Conservation (phyloP, 2,888 invertebrate genomes). For the Galerucella calmariensis region DNA sequence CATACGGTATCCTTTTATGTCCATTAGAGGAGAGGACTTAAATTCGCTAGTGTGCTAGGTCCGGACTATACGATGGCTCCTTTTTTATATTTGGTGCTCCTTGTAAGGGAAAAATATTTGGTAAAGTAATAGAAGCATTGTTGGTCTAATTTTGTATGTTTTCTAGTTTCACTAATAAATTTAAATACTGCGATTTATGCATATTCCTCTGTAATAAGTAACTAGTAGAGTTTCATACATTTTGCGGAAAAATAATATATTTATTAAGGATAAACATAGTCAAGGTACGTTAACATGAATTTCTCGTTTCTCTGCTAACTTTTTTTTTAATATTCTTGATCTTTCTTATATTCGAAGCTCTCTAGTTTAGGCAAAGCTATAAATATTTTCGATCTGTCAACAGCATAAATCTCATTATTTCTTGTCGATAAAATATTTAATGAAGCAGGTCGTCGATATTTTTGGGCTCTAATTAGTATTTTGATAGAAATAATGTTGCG, state of each 20-base stretch:
- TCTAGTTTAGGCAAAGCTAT: slow-evolving; percentile 43
- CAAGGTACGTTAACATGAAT: slow-evolving; percentile 43
- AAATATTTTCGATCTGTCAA: slow-evolving; percentile 30
- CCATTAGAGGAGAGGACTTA: too few species aligned
- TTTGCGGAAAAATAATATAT: slow-evolving; percentile 22
- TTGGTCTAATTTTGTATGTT: background rate
- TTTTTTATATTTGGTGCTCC: too few species aligned
- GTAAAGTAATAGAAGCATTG: too few species aligned
- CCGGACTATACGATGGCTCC: too few species aligned
- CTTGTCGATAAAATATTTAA: background rate
- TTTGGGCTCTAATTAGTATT: background rate
- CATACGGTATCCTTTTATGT: too few species aligned
- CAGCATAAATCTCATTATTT: slow-evolving; percentile 17
- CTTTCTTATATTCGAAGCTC: slow-evolving; percentile 41
- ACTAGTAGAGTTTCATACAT: slow-evolving; percentile 38
- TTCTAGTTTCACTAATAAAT: background rate
- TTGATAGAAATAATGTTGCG: background rate
- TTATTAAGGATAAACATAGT: slow-evolving; percentile 24
- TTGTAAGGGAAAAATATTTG: too few species aligned
- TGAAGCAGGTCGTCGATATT: background rate
- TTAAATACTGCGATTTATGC: slow-evolving; percentile 29
- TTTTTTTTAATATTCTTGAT: slow-evolving; percentile 35
- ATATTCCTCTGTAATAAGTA: slow-evolving; percentile 38
- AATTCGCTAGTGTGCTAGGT: too few species aligned
- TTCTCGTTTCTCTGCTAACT: slow-evolving; percentile 42